Evolutionary conservation across 2,888 invertebrate genomes (phyloP).

Genomic region (Epistrophe grossulariae): DNA sequence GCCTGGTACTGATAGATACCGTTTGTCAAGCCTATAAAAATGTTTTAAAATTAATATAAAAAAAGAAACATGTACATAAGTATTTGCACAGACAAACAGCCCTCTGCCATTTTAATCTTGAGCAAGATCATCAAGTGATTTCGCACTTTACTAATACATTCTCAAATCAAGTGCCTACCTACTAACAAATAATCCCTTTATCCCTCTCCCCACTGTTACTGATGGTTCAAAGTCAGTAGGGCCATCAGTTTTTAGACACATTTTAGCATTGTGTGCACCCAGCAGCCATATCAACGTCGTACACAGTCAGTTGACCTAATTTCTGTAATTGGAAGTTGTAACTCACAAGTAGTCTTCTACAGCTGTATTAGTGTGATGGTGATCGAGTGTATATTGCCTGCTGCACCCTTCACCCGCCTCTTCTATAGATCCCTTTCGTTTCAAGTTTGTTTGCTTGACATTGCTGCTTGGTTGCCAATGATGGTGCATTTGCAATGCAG

Average conservation of each 20-base stretch:
- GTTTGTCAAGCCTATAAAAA: constrained; percentile 56
- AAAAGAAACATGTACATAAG: background rate
- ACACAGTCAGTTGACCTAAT: constrained; percentile 81
- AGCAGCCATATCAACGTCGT: constrained; percentile 64
- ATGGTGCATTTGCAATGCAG: constrained; percentile 49
- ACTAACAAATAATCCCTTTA: constrained; percentile 14
- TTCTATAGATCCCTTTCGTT: constrained; percentile 41
- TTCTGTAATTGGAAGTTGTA: constrained; percentile 78
- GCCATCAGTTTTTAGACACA: constrained; percentile 70
- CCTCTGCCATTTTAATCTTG: constrained; percentile 48
- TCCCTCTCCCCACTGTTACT: background rate
- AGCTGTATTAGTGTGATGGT: constrained; percentile 34
- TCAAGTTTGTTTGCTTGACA: constrained; percentile 69
- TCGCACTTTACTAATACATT: constrained; percentile 44
- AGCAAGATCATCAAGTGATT: constrained; percentile 63
- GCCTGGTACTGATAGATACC: constrained; percentile 63
- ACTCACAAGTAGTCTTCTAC: constrained; percentile 47
- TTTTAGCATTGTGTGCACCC: constrained; percentile 58
- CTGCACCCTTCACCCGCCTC: constrained; percentile 47
- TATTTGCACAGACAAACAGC: constrained; percentile 25
- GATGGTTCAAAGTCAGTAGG: constrained; percentile 46
- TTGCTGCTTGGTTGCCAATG: constrained; percentile 42
- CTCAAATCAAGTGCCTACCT: constrained; percentile 29
- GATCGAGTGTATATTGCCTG: background rate
- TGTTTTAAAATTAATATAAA: constrained; percentile 14